A percentile compares a stretch with the other conserved stretches of the same genome.
Evolutionary conservation across 2,888 invertebrate genomes (phyloP).

Genomic region (Rhorus exstirpatorius): DNA sequence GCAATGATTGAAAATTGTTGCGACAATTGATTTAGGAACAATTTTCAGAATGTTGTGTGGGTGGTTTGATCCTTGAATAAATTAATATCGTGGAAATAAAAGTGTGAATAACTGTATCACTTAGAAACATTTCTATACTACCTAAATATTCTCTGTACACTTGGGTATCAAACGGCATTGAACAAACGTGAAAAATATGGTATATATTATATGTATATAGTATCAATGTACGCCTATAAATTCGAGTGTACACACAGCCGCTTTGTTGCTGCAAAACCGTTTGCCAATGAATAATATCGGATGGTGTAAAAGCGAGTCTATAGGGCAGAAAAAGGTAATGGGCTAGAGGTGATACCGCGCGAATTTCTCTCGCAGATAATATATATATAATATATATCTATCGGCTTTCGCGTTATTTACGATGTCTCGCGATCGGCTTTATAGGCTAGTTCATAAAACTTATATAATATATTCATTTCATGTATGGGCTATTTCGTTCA

Average conservation of each 20-base stretch:
- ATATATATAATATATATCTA: constrained; percentile 19
- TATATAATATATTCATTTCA: constrained; percentile 30
- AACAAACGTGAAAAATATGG: constrained; percentile 9
- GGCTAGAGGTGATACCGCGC: constrained; percentile 45
- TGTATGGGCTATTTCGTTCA: too few relatives aligned
- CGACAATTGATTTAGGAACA: too few relatives aligned
- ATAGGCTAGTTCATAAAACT: constrained; percentile 46
- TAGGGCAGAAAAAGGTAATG: constrained; percentile 50
- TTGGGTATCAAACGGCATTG: background rate
- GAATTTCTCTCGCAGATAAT: constrained; percentile 52
- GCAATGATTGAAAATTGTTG: too few relatives aligned
- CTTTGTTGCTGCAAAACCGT: constrained; percentile 53
- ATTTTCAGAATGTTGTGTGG: too few relatives aligned
- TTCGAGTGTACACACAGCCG: constrained; percentile 35
- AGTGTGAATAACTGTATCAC: background rate
- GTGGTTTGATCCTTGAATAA: too few relatives aligned
- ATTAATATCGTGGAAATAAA: background rate
- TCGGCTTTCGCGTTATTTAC: constrained; percentile 61
- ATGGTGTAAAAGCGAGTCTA: constrained; percentile 25
- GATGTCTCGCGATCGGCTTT: constrained; percentile 62
- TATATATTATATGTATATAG: constrained; percentile 8
- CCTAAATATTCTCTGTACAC: background rate
- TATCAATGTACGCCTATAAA: constrained; percentile 9
- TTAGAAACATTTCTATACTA: background rate
- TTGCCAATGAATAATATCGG: constrained; percentile 59